phyloP scores from a whole-genome alignment of 2,113 vertebrate genomes.

The Hassar affinis region DNA sequence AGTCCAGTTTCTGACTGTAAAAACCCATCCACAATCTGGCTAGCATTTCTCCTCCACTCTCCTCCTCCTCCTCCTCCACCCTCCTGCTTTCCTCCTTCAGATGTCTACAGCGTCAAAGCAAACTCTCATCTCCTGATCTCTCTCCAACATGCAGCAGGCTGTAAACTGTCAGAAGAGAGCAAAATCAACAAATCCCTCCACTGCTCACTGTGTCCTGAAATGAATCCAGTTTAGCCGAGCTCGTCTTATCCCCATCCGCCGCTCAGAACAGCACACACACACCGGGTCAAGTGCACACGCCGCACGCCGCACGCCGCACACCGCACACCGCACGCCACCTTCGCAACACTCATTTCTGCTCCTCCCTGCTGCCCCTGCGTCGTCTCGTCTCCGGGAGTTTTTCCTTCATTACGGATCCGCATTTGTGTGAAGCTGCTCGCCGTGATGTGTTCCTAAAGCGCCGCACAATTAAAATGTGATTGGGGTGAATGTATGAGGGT shows the following conservation, averaged over 20 bases:
- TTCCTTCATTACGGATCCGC: neutral
- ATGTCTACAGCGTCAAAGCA: conserved; percentile 53
- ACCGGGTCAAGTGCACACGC: conserved; percentile 4
- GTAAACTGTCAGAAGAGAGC: conserved; percentile 60
- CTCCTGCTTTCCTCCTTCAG: conserved; percentile 39
- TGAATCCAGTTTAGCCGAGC: conserved; percentile 38
- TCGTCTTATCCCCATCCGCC: conserved; percentile 11
- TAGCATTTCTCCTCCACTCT: neutral
- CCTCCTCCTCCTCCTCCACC: conserved; percentile 10
- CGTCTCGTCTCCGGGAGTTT: too few relatives aligned
- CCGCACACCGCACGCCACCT: too few relatives aligned
- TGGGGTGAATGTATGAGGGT: neutral
- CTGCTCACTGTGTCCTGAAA: conserved; percentile 48
- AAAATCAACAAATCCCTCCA: conserved; percentile 61
- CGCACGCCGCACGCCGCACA: too few relatives aligned
- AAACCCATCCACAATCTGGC: conserved; percentile 14
- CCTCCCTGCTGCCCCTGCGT: neutral
- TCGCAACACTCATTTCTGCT: neutral
- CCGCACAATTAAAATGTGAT: neutral
- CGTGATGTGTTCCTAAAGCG: neutral
- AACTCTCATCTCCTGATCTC: conserved; percentile 54
- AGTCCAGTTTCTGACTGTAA: neutral
- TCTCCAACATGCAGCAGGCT: conserved; percentile 55
- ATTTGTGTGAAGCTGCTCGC: neutral
- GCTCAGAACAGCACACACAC: conserved; percentile 1